These are phyloP conservation scores for Sebastes schlegelii DNA, from an alignment of 2,113 vertebrate species.

Conservation along the genomic window DNA sequence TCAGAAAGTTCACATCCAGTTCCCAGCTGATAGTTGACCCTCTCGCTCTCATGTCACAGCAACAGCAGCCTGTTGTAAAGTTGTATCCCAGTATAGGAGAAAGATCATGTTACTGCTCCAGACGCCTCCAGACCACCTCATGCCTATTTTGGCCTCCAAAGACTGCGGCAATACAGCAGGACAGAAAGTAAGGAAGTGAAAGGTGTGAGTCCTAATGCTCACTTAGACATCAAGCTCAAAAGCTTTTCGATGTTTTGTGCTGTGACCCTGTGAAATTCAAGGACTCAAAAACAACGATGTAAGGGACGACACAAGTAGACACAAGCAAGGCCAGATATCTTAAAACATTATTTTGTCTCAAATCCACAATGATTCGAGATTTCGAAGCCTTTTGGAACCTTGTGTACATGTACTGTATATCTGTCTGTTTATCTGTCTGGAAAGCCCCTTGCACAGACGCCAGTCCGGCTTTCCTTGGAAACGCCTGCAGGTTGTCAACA, in stretches of 20 bases:
- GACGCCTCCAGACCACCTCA: slow-evolving; percentile 22
- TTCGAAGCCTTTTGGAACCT: background rate
- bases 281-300: background rate
- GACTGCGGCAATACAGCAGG: slow-evolving; percentile 12
- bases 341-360: slow-evolving; percentile 12
- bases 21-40: slow-evolving; percentile 34
- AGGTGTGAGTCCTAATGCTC: background rate
- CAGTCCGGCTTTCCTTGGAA: slow-evolving; percentile 58
- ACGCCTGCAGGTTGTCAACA: slow-evolving; percentile 63
- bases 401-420: background rate
- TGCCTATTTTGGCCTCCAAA: slow-evolving; percentile 54
- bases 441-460: slow-evolving; percentile 58
- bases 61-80: slow-evolving; percentile 62
- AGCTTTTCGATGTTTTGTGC: background rate
- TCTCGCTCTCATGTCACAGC: slow-evolving; percentile 34
- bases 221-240: background rate
- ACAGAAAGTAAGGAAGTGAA: background rate
- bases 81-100: slow-evolving; percentile 48
- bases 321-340: background rate
- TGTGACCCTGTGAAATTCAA: background rate
- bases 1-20: slow-evolving; percentile 49
- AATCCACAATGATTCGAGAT: background rate
- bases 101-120: slow-evolving; percentile 58
- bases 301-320: background rate
- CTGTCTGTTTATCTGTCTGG: slow-evolving; percentile 22